A percentile compares a stretch with the other conserved stretches of the same genome.
Conservation (phyloP, 2,113 vertebrate species). For the Apus apus region DNA sequence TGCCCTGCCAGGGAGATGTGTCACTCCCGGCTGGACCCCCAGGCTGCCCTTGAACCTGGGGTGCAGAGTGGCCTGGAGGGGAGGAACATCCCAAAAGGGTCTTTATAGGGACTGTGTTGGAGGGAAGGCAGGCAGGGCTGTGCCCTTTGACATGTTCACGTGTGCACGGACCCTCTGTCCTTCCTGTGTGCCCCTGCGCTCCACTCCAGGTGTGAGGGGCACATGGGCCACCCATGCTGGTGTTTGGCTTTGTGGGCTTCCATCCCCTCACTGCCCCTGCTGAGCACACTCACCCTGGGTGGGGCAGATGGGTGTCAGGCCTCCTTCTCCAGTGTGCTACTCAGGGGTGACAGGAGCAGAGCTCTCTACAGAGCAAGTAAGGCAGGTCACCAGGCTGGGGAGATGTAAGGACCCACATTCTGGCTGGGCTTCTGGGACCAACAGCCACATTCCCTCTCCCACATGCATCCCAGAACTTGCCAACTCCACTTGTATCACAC, state of each 20-base stretch:
- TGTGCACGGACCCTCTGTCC: not conserved
- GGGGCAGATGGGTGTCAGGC: not conserved
- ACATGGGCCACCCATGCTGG: rapidly evolving
- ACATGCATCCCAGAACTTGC: not conserved
- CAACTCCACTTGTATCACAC: not conserved
- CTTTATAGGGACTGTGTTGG: not conserved
- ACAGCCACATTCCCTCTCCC: not conserved
- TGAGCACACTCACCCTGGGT: rapidly evolving
- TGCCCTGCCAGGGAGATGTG: not conserved
- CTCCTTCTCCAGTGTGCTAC: not conserved
- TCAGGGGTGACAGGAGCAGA: not conserved
- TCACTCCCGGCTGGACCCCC: not conserved
- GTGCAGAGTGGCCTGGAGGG: not conserved
- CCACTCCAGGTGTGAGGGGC: rapidly evolving
- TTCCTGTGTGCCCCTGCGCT: not conserved
- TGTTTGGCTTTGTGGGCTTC: not conserved
- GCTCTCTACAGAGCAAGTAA: not conserved
- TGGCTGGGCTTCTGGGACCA: not conserved
- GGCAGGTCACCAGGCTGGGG: not conserved
- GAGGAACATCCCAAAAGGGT: rapidly evolving
- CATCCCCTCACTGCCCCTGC: not conserved
- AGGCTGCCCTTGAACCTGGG: rapidly evolving
- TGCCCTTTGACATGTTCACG: not conserved
- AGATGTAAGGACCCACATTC: not conserved
- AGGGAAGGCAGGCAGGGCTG: not conserved